Conservation (phyloP, 1,140 invertebrate species). For the Phortica variegata region DNA sequence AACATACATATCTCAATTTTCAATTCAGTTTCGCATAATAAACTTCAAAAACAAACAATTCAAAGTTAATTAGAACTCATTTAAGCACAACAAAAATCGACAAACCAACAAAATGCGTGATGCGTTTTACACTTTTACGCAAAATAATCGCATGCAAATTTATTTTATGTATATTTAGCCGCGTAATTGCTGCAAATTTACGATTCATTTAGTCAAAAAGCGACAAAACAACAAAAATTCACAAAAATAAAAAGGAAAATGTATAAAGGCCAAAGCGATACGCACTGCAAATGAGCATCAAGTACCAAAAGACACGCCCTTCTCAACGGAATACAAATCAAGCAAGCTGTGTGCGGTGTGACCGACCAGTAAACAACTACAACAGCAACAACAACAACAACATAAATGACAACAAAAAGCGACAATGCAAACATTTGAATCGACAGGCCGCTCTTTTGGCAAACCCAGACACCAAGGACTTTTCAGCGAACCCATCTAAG, state of each 20-base stretch:
- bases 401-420: constrained; percentile 23
- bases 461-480: too few species aligned
- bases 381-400: constrained; percentile 14
- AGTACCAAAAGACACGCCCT: too few species aligned
- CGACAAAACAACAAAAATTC: not conserved
- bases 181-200: constrained; percentile 51
- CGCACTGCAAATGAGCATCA: not conserved
- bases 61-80: too few species aligned
- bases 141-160: constrained; percentile 51
- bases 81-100: constrained; percentile 1
- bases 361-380: too few species aligned
- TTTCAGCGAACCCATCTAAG: too few species aligned
- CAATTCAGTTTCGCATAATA: too few species aligned
- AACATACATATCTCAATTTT: too few species aligned
- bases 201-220: constrained; percentile 41
- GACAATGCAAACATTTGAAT: constrained; percentile 52
- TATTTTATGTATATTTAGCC: constrained; percentile 53
- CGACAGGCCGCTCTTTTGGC: too few species aligned
- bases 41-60: too few species aligned
- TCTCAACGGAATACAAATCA: too few species aligned
- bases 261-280: not conserved
- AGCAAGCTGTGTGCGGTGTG: constrained; percentile 11
- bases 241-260: not conserved
- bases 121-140: constrained; percentile 34
- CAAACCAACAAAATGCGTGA: constrained; percentile 27